Evolutionary conservation across 2,888 invertebrate genomes (phyloP), one percentile per base, ranked within the genome.

Genomic region (Acleris literana): DNA sequence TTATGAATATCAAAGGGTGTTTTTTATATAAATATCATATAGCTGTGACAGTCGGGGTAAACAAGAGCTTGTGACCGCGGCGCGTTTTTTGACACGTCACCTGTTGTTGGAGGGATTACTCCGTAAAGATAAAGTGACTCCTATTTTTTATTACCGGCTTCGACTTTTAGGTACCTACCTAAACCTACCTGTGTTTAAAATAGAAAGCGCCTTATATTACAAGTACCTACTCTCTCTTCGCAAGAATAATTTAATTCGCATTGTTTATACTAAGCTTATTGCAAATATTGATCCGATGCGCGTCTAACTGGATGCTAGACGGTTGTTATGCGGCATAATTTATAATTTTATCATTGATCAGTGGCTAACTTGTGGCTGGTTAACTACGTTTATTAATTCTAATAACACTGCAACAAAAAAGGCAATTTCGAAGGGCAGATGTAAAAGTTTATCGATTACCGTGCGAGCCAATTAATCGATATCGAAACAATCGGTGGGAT

Each of bases 381-480:
- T 51, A 49, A 33, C 29, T 18, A 43, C 39, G 44, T 55, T 56
- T 44, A 65, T 55, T 55, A 65, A 56, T 66, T 61, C 18, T 5
- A 46, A 52, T 18, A 51, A 55, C 33, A 43, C 51, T 52, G 51
- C 20, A 29, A 59, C 44, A 71, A 70, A 71, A 67, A 74, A 75
- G 76, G 75, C n/a, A 61, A 66, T 56, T 77, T 68, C 58, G 72
- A 75, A 61, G 71, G 82, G 88, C 92, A 92, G 92, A 89, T 92
- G 92, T 80, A 80, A 73, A 83, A 84, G 85, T 87, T 91, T 89
- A 92, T 92, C 90, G 92, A 91, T 92, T 89, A 90, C 85, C 83
- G 85, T 87, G 84, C 84, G 87, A 92, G 91, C 92, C 91, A 92
- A 92, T 92, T 92, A 92, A 92, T 88, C 83, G 90, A 90, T 92